A percentile compares a stretch with the other conserved stretches of the same genome.
Conservation (phyloP, 2,113 vertebrate genomes). For the Salvelinus fontinalis region DNA sequence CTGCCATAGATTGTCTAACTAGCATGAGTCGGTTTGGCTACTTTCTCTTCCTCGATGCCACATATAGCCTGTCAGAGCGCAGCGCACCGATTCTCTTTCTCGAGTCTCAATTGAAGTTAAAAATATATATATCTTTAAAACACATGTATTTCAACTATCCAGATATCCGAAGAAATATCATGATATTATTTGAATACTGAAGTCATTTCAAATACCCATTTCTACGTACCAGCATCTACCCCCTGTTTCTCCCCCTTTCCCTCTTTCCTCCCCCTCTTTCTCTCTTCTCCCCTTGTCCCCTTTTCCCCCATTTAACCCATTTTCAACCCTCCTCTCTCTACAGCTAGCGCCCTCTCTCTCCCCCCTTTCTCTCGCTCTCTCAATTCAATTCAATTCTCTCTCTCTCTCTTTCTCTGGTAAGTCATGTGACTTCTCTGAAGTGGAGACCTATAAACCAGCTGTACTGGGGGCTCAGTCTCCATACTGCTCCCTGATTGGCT, state of each 20-base stretch:
- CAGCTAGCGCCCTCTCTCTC: not conserved
- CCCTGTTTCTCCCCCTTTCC: constrained; percentile 5
- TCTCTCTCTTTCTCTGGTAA: constrained; percentile 64
- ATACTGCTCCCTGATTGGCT: constrained; percentile 57
- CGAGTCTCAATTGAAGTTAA: no score
- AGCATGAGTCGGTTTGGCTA: no score
- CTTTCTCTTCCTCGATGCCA: no score
- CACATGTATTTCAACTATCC: no score
- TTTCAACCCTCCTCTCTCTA: constrained; percentile 40
- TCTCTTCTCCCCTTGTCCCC: constrained; percentile 36
- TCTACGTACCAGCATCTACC: no score
- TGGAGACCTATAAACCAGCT: constrained; percentile 77
- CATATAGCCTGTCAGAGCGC: no score
- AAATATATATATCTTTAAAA: no score
- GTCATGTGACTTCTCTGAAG: constrained; percentile 82
- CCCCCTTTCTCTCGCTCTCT: constrained; percentile 38
- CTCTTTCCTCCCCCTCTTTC: constrained; percentile 6
- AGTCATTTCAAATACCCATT: no score
- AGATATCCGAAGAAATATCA: no score
- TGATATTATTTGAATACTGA: no score
- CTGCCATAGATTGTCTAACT: no score
- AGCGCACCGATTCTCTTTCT: no score
- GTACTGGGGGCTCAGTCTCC: constrained; percentile 66
- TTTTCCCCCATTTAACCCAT: constrained; percentile 53
- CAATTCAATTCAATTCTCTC: constrained; percentile 34